Evolutionary conservation across 2,888 invertebrate genomes (phyloP).

Genomic region (Limnephilus auricula): DNA sequence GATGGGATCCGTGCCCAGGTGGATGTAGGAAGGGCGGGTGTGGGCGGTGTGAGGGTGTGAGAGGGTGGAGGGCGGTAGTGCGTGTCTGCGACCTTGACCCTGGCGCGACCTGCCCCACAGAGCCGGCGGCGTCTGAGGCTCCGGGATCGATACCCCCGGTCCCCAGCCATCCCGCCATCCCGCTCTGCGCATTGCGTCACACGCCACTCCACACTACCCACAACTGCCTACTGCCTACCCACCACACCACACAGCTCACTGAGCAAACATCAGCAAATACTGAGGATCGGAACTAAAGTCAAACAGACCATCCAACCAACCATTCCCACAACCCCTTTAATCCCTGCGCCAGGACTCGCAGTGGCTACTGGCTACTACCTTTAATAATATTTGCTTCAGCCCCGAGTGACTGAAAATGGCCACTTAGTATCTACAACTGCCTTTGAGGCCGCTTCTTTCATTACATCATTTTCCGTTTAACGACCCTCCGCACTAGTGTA

Average conservation of each 20-base stretch:
- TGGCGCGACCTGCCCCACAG: conserved; percentile 78
- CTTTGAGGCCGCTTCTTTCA: neutral
- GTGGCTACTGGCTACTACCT: neutral
- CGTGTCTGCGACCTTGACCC: conserved; percentile 75
- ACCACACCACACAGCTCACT: neutral
- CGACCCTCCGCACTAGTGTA: too few species aligned
- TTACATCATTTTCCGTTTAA: too few species aligned
- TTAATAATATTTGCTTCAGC: neutral
- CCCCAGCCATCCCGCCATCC: conserved; percentile 70
- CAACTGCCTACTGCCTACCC: too few species aligned
- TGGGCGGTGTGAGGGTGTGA: conserved; percentile 69
- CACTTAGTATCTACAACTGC: neutral
- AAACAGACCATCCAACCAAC: neutral
- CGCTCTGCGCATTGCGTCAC: conserved; percentile 64
- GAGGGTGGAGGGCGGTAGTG: conserved; percentile 69
- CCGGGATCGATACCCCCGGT: conserved; percentile 68
- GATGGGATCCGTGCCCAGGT: neutral
- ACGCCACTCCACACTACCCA: conserved; percentile 69
- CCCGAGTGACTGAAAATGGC: neutral
- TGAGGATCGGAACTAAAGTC: neutral
- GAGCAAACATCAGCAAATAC: neutral
- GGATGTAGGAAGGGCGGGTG: neutral
- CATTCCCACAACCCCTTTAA: neutral
- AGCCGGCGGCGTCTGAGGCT: conserved; percentile 65
- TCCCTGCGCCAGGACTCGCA: too few species aligned